Base-by-base conservation (phyloP, 2,888 invertebrate species). In the Cabera pusaria region DNA sequence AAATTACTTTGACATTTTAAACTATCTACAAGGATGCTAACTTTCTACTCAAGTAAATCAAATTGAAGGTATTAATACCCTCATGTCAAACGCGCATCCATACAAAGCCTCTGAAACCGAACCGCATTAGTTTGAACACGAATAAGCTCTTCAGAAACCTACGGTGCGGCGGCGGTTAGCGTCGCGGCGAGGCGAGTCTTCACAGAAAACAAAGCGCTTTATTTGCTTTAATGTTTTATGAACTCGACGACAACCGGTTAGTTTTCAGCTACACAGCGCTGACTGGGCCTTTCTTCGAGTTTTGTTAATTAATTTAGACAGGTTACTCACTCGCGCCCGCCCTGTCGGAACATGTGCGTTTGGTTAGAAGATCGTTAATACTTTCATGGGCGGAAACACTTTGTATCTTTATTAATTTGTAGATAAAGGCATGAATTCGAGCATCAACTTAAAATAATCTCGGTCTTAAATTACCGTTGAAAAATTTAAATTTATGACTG, bases 231-330 rank as follows among this genome's bases (percentile, higher is more conserved):
- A 59, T 54, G 52, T 59, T 66, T 57, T 65, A 59, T 56, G 56
- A 60, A 58, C 57, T 60, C 51, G 35, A 46, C 42, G 48, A 54
- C 49, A 44, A 43, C 40, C 31, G 49, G 47, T 59, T 47, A 50
- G 59, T 60, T 69, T 69, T 60, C 68, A 76, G 76, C 78, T 56
- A 59, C 73, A 52, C 61, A 77, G 71, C 72, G 77, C 74, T 80
- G 64, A 44, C 47, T 49, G 64, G 59, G 64, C 59, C 56, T 55
- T 57, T 53, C 56, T 49, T 52, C 68, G 64, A 74, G 73, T 74
- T 75, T 71, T 62, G 67, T 74, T 84, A 84, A 86, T 86, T 87
- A 84, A 82, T 85, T 84, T 72, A 75, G 80, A 79, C 81, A 78
- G 77, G 71, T 77, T 81, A 77, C 81, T 81, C 76, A 77, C 59